Base-by-base conservation (phyloP, 2,113 vertebrate species). In the Xiphophorus maculatus region DNA sequence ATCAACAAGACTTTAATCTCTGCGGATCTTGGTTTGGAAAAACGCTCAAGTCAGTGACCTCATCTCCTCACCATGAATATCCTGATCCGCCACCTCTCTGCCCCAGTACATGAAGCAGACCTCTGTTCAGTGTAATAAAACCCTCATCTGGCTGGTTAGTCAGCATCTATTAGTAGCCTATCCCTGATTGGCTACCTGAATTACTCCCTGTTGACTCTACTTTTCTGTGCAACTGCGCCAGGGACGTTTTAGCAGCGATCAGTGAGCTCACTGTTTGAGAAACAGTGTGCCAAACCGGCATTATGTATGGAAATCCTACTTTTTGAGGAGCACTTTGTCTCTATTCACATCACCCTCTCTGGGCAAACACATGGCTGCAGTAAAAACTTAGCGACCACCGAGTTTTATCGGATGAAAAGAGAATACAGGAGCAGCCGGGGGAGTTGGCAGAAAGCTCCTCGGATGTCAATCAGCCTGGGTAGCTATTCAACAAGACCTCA, bases 271-370 rank as follows among this genome's bases (percentile, higher is more conserved):
- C 82, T 84, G 82, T 90, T 87, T 87, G 81, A 89, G 88, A 64
- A 90, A 74, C 37, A 30, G 74, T 7, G 72, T 83, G 87, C 90
- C 89, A 92, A 82, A 76, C 65, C 9, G 15, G 69, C 79, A 86
- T 86, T 87, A 79, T 82, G 71, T 63, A 32, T 89, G 76, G 85
- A 93, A 90, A 90, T 81, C 48, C 78, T 77, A 72, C 85, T 83
- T 78, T 91, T 90, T 86, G 78, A 89, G 82, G 29, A 80, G 68
- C 81, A 89, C 88, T 91, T 92, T 90, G 88, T 88, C 87, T 84
- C 83, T 79, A 85, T 90, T 91, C 85, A 88, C 71, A 42, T 71
- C 60, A 63, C 69, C 66, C 81, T 85, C 86, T 87, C 82, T 81
- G 74, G 79, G 74, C 86, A 84, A 85, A 89, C 82, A 85, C 90